Evolutionary conservation across 2,888 invertebrate genomes (phyloP).

Genomic region (Eupithecia dodoneata): DNA sequence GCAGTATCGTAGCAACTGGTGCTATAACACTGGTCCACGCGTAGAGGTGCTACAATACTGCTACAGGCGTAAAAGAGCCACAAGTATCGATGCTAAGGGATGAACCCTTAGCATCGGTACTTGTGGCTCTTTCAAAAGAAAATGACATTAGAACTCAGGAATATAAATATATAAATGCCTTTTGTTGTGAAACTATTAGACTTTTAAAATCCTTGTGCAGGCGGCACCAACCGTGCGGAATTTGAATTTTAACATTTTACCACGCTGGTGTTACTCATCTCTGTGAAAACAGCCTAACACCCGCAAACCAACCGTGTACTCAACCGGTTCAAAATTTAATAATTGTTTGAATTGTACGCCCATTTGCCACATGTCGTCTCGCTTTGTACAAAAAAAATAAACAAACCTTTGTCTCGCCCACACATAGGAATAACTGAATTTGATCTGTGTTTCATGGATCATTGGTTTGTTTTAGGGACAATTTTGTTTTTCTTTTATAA

Average conservation of each 20-base stretch:
- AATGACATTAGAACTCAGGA: not conserved
- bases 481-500: constrained; percentile 10
- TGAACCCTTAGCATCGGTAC: not conserved
- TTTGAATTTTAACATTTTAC: no score
- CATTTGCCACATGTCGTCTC: constrained; percentile 43
- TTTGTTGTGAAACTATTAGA: not conserved
- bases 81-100: not conserved
- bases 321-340: constrained; percentile 30
- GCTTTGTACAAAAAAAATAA: constrained; percentile 37
- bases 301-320: not conserved
- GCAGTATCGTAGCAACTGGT: not conserved
- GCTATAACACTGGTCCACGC: not conserved
- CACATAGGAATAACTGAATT: constrained; percentile 34
- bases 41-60: not conserved
- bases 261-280: not conserved
- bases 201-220: not conserved
- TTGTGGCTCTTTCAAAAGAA: not conserved
- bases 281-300: not conserved
- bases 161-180: not conserved
- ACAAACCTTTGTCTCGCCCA: constrained; percentile 30
- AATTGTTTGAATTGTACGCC: constrained; percentile 44
- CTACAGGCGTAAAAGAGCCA: not conserved
- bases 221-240: not conserved
- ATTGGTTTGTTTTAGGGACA: constrained; percentile 12
- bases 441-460: constrained; percentile 23